Conservation (phyloP, 2,797 vertebrate species). For the Moxostoma hubbsi region DNA sequence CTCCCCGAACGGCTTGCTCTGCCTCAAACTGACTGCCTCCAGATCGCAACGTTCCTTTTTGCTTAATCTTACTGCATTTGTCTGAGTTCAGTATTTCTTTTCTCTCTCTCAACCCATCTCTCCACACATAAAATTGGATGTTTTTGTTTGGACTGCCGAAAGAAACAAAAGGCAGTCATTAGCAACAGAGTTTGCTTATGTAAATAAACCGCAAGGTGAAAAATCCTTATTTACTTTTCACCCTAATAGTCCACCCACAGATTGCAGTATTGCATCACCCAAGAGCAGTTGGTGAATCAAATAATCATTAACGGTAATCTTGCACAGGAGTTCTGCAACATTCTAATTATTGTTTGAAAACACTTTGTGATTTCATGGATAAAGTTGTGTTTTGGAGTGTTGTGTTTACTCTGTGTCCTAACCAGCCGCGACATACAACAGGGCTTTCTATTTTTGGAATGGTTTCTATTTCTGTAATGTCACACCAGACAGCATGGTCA, state of each 20-base stretch:
- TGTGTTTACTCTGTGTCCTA: too few species aligned
- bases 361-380: too few species aligned
- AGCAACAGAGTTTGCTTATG: conserved; percentile 75
- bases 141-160: conserved; percentile 74
- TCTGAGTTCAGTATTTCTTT: conserved; percentile 54
- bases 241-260: conserved; percentile 54
- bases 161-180: conserved; percentile 83
- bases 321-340: conserved; percentile 29
- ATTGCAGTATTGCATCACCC: conserved; percentile 49
- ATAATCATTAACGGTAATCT: conserved; percentile 32
- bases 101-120: conserved; percentile 62
- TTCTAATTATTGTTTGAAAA: conserved; percentile 14
- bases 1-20: conserved; percentile 80
- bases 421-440: too few species aligned
- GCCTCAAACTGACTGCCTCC: conserved; percentile 58
- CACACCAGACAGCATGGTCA: too few species aligned
- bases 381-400: too few species aligned
- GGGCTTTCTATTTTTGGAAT: too few species aligned
- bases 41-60: conserved; percentile 36
- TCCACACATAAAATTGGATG: conserved; percentile 81
- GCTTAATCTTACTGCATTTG: not conserved
- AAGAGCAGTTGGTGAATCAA: conserved; percentile 50
- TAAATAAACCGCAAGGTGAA: conserved; percentile 72
- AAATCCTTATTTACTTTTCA: conserved; percentile 64
- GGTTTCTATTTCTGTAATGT: too few species aligned